These are phyloP conservation scores for Cassiopea andromeda DNA, from an alignment of 30 jellyfish, hydroid and myxozoan species.

Conservation along the genomic window DNA sequence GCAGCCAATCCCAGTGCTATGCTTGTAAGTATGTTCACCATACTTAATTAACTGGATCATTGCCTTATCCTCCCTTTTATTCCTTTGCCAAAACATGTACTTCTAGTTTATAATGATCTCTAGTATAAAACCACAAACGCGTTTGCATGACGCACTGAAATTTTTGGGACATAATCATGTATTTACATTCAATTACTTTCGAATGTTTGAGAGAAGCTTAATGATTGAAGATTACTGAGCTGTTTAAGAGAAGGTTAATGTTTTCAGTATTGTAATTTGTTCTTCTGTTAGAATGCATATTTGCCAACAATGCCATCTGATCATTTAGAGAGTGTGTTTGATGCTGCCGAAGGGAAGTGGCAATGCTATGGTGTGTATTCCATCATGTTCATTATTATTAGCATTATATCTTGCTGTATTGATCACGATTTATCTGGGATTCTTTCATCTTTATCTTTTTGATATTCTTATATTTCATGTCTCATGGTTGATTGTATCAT, in stretches of 20 bases:
- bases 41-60: neutral
- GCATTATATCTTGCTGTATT: neutral
- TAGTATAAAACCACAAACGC: no score
- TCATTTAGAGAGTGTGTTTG: conserved; percentile 37
- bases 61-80: neutral
- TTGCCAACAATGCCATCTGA: conserved; percentile 87
- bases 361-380: conserved; percentile 19
- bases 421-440: no score
- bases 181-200: no score
- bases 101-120: no score
- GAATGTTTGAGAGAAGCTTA: no score
- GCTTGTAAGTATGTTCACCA: neutral
- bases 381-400: neutral
- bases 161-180: no score
- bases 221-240: no score
- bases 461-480: no score
- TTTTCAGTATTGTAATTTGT: neutral
- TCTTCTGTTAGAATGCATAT: conserved; percentile 45
- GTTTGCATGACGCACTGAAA: no score
- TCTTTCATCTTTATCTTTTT: no score
- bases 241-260: neutral
- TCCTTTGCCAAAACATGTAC: no score
- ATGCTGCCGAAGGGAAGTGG: conserved; percentile 29
- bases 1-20: conserved; percentile 15
- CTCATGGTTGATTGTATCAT: no score